Evolutionary conservation across 2,888 invertebrate genomes (phyloP).

Genomic region (Nebria brevicollis): DNA sequence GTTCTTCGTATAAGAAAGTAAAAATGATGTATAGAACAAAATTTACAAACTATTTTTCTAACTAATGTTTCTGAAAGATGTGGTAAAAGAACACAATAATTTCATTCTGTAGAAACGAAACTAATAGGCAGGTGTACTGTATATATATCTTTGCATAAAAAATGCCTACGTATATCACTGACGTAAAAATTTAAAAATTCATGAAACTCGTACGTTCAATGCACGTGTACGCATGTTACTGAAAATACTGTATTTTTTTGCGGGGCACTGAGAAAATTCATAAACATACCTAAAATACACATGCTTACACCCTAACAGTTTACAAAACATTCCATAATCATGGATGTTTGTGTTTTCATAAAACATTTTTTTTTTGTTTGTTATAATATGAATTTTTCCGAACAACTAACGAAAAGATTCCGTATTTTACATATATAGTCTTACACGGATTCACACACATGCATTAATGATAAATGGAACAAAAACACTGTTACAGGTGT

Average conservation of each 20-base stretch:
- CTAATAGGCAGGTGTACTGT: too few relatives aligned
- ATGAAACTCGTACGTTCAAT: constrained; percentile 12
- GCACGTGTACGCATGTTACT: not conserved
- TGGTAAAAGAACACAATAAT: too few relatives aligned
- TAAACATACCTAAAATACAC: not conserved
- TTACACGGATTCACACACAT: not conserved
- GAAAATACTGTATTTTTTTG: not conserved
- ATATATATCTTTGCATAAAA: constrained; percentile 6
- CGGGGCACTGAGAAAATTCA: not conserved
- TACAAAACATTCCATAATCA: too few relatives aligned
- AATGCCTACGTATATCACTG: constrained; percentile 14
- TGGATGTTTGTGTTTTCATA: too few relatives aligned
- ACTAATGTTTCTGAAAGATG: too few relatives aligned
- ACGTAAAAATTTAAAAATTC: constrained; percentile 24
- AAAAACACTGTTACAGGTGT: not conserved
- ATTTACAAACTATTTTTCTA: too few relatives aligned
- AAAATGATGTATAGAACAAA: too few relatives aligned
- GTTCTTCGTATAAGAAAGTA: too few relatives aligned
- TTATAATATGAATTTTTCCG: not conserved
- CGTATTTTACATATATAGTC: not conserved
- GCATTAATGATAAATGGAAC: not conserved
- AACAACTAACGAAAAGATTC: not conserved
- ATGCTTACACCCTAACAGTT: too few relatives aligned
- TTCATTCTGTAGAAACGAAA: too few relatives aligned
- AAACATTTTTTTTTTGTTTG: not conserved